phyloP scores from a whole-genome alignment of 1,140 invertebrate species.

The Diprion similis region DNA sequence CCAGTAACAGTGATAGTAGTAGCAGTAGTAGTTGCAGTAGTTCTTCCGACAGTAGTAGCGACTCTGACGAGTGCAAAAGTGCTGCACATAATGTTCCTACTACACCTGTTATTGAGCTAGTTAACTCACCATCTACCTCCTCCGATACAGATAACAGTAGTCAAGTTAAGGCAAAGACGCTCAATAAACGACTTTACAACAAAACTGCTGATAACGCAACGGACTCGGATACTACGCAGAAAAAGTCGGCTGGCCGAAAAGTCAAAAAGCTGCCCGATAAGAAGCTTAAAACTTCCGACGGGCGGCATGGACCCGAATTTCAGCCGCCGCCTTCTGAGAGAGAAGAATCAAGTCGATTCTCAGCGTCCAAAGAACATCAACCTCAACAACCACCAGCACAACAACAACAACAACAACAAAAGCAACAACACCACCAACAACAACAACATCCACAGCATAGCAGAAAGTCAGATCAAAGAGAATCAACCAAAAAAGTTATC shows the following conservation, averaged over 20 bases:
- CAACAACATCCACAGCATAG: conserved; percentile 63
- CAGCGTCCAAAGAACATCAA: conserved; percentile 49
- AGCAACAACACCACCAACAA: conserved; percentile 38
- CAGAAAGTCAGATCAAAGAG: conserved; percentile 50
- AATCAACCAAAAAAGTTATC: conserved; percentile 21
- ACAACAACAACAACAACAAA: conserved; percentile 33
- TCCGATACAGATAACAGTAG: conserved; percentile 34
- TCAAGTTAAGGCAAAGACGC: conserved; percentile 24
- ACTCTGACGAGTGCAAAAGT: conserved; percentile 51
- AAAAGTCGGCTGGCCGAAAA: conserved; percentile 60
- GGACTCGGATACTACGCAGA: conserved; percentile 32
- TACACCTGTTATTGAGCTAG: conserved; percentile 43
- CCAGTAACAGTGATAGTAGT: conserved; percentile 39
- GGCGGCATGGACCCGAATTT: conserved; percentile 76
- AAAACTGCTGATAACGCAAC: conserved; percentile 26
- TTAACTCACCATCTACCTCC: conserved; percentile 48
- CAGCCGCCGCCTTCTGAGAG: conserved; percentile 75
- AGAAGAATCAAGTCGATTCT: conserved; percentile 72
- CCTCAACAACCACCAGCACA: conserved; percentile 39
- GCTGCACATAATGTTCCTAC: conserved; percentile 24
- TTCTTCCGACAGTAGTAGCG: conserved; percentile 55
- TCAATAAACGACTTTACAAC: conserved; percentile 23
- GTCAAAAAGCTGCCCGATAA: conserved; percentile 77
- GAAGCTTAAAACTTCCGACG: conserved; percentile 88
- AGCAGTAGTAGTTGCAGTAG: conserved; percentile 53